phyloP scores from a whole-genome alignment of 1,140 invertebrate genomes.

The Idris sp. region DNA sequence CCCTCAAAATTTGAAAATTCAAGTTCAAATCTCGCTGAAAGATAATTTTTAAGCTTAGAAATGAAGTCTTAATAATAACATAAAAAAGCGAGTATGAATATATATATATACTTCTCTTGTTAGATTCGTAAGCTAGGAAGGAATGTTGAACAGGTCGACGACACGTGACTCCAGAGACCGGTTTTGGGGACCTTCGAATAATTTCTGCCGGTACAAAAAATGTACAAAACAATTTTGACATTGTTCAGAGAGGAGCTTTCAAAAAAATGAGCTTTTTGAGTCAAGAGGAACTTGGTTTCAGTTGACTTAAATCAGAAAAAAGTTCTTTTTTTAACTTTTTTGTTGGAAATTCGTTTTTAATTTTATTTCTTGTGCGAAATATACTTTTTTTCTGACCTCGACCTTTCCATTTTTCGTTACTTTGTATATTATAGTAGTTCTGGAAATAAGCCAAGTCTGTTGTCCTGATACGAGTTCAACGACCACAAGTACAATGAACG shows the following conservation, averaged over 20 bases:
- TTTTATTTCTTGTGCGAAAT: too few species aligned
- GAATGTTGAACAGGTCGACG: conserved; percentile 65
- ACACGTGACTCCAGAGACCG: conserved; percentile 61
- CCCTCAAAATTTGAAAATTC: too few species aligned
- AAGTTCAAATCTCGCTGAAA: too few species aligned
- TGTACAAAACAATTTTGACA: conserved; percentile 34
- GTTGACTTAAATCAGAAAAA: too few species aligned
- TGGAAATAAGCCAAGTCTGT: conserved; percentile 51
- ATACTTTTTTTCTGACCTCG: conserved; percentile 30
- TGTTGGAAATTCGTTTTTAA: too few species aligned
- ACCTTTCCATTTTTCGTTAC: conserved; percentile 51
- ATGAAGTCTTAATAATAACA: too few species aligned
- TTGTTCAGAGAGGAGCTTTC: conserved; percentile 15
- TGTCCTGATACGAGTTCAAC: conserved; percentile 54
- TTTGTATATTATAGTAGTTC: conserved; percentile 27
- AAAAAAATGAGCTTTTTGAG: too few species aligned
- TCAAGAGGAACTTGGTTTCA: too few species aligned
- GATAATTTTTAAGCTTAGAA: too few species aligned
- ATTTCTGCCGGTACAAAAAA: conserved; percentile 54
- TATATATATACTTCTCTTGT: conserved; percentile 26
- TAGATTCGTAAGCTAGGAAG: conserved; percentile 66
- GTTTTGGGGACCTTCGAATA: conserved; percentile 61
- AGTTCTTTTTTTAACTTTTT: conserved; percentile 6
- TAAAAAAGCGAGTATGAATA: conserved; percentile 16
- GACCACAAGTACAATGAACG: conserved; percentile 56